Base-by-base conservation (phyloP, 2,113 vertebrate species). In the Hippocampus zosterae region DNA sequence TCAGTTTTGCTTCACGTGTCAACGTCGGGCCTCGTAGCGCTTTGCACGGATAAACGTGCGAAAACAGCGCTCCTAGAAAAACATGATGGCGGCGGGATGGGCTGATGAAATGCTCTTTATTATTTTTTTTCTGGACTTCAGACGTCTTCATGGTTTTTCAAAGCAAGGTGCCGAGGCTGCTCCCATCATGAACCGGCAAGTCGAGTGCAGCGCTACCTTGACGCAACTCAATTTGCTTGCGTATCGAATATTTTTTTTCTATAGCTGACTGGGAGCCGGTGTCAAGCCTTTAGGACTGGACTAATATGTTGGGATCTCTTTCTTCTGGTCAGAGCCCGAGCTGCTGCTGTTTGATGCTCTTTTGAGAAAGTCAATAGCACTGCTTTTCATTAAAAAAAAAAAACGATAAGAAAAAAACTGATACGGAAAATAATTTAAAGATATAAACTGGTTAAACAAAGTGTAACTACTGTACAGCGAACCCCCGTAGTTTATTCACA, bases 1-100 rank as follows among this genome's bases (percentile, higher is more conserved):
- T 95, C 94, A 91, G 92, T 96, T 97, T 94, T 96, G 95, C 93
- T 95, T 96, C 95, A 96, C 95, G 97, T 91, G 95, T 95, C 95
- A 95, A 95, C 57, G 57, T 5, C 57, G 13, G 57, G 27, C 52
- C 33, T 68, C 40, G 63, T 46, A 65, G 41, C 13, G 41, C 63
- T 46, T 25, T 25, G 40, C 63, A n/a, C 25, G 8, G 57, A 60
- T 60, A 29, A 60, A 60, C 57, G 57, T 11, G 7, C 33, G 57
- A 60, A 60, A 60, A 33, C 57, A 6, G 11, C 5, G 57, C 57
- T 29, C 6, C 27, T 60, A 8, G 27, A 27, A 9, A 33, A 60
- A 33, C 15, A 18, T 27, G 55, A 25, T 15, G 57, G 16, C 19
- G 50, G 50, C 50, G 19, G 19, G 50, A 52, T 55, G 52, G 57